Conservation (phyloP, 2,797 vertebrate genomes). For the Thunnus albacares region DNA sequence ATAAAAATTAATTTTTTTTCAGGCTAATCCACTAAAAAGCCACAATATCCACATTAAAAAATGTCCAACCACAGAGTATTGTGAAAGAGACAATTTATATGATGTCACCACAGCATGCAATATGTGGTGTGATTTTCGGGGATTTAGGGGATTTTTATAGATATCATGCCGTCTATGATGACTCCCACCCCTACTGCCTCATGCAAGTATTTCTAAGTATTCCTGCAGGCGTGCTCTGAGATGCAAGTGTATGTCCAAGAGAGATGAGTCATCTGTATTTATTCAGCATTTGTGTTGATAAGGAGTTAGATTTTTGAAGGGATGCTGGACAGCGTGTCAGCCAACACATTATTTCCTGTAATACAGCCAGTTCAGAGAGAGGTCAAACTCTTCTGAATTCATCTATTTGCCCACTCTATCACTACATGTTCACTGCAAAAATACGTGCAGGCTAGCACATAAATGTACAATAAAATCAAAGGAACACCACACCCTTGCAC, state of each 20-base stretch:
- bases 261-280: slow-evolving; percentile 14
- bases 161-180: background rate
- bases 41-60: slow-evolving; percentile 13
- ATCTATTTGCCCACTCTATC: background rate
- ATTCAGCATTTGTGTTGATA: slow-evolving; percentile 3
- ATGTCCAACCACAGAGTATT: background rate
- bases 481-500: slow-evolving; percentile 51
- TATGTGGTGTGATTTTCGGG: background rate
- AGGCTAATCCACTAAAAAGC: background rate
- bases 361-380: slow-evolving; percentile 22
- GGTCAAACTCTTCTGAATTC: slow-evolving; percentile 17
- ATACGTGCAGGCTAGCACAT: slow-evolving; percentile 28
- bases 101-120: background rate
- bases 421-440: background rate
- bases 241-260: background rate
- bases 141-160: background rate
- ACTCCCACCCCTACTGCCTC: background rate
- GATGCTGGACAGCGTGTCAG: slow-evolving; percentile 5
- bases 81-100: background rate
- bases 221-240: background rate
- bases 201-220: background rate
- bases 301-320: slow-evolving; percentile 7
- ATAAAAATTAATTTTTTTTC: background rate
- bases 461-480: slow-evolving; percentile 46
- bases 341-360: slow-evolving; percentile 17